These are phyloP conservation scores for Sylvia borin DNA, from an alignment of 2,797 vertebrate species.

Conservation along the genomic window DNA sequence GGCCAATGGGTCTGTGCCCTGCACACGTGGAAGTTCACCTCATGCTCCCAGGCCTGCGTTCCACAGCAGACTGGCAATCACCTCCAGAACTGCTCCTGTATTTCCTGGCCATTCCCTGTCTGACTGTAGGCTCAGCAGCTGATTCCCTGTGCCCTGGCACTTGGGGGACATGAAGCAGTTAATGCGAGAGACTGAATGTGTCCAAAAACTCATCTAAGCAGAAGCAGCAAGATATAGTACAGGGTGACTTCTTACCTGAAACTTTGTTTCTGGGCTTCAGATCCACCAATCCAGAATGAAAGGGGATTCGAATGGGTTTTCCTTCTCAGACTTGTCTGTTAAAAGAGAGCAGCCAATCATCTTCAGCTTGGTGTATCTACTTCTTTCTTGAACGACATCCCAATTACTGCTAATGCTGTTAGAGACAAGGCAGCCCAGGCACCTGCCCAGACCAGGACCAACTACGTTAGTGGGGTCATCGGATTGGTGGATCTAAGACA, in stretches of 20 bases:
- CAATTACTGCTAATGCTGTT: constrained; percentile 78
- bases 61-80: not conserved
- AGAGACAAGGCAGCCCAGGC: constrained; percentile 78
- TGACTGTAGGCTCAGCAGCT: not conserved
- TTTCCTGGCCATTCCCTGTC: not conserved
- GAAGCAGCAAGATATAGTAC: constrained; percentile 73
- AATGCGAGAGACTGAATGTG: constrained; percentile 40
- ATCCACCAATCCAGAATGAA: constrained; percentile 84
- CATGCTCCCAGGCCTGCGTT: not conserved
- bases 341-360: constrained; percentile 84
- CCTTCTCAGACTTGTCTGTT: constrained; percentile 85
- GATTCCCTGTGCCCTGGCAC: not conserved
- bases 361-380: constrained; percentile 82
- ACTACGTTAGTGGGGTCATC: constrained; percentile 53
- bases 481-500: constrained; percentile 80
- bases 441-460: constrained; percentile 65
- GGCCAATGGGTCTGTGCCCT: not conserved
- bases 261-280: constrained; percentile 81
- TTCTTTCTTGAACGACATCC: constrained; percentile 78
- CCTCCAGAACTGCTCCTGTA: not conserved
- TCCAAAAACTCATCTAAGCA: constrained; percentile 62
- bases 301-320: constrained; percentile 76
- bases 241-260: constrained; percentile 81
- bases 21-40: not conserved
- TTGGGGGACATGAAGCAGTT: not conserved